Evolutionary conservation across 2,113 vertebrate species (phyloP).

Genomic region (Sigmodon hispidus): DNA sequence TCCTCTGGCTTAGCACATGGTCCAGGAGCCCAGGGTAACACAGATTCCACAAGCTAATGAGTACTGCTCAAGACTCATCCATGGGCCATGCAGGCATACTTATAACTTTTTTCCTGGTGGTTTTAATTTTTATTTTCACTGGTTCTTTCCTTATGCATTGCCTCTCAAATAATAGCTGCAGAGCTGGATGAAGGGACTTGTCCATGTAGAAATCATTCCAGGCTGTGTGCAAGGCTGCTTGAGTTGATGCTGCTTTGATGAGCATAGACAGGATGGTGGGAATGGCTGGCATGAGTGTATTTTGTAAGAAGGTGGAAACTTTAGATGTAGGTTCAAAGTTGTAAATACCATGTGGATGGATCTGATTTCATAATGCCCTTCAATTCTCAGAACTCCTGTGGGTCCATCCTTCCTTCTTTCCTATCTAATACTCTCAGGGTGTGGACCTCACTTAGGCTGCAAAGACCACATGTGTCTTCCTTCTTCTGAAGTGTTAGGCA

Average conservation of each 20-base stretch:
- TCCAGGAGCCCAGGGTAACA: accelerated
- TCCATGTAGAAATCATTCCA: accelerated
- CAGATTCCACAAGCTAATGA: neutral
- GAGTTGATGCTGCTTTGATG: no score
- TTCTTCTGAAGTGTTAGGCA: neutral
- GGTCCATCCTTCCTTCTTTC: no score
- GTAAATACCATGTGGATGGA: no score
- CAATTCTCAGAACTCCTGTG: accelerated
- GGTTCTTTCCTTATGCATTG: neutral
- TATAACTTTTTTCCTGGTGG: neutral
- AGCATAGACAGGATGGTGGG: neutral
- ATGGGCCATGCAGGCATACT: neutral
- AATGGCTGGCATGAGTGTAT: accelerated
- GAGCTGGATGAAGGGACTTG: neutral
- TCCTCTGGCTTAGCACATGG: neutral
- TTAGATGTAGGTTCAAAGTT: accelerated
- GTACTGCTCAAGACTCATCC: accelerated
- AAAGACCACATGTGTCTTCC: no score
- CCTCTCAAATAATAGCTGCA: neutral
- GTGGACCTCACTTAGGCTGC: accelerated
- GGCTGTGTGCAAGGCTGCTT: accelerated
- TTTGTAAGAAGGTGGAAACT: neutral
- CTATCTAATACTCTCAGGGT: neutral
- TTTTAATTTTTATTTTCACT: neutral
- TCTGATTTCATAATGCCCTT: neutral